Evolutionary conservation across 2,888 invertebrate species (phyloP).

Genomic region (Eristalinus sepulchralis): DNA sequence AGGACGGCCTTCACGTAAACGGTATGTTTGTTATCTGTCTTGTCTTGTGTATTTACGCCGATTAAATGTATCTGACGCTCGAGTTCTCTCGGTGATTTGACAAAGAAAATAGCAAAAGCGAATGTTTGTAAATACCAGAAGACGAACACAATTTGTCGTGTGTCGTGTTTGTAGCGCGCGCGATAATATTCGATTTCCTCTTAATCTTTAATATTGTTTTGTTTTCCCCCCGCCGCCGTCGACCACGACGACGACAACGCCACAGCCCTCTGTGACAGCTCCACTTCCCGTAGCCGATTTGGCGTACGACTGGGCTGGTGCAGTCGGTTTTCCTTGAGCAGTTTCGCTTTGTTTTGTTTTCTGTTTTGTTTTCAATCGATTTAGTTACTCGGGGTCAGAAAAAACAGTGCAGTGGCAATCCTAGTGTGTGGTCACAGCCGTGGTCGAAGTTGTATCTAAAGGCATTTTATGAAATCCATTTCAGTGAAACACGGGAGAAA

Average conservation of each 20-base stretch:
- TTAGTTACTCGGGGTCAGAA: constrained; percentile 51
- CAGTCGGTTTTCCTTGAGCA: constrained; percentile 1
- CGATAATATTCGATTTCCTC: background rate
- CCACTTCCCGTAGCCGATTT: background rate
- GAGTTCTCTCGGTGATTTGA: constrained; percentile 16
- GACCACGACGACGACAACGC: too few species aligned
- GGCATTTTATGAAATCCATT: constrained; percentile 9
- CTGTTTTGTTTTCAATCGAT: constrained; percentile 58
- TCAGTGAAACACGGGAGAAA: constrained; percentile 9
- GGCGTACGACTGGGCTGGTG: background rate
- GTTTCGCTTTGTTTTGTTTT: background rate
- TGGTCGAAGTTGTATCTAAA: background rate
- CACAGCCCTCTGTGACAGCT: background rate
- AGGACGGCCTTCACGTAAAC: constrained; percentile 62
- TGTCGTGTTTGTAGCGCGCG: constrained; percentile 4
- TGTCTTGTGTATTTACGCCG: constrained; percentile 51
- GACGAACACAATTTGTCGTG: background rate
- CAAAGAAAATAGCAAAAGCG: background rate
- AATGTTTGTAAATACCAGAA: constrained; percentile 47
- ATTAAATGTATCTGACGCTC: constrained; percentile 59
- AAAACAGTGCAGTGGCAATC: constrained; percentile 29
- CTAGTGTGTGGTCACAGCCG: background rate
- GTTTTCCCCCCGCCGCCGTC: background rate
- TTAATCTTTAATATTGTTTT: background rate
- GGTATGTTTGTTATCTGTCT: constrained; percentile 61